phyloP scores from a whole-genome alignment of 1,140 invertebrate genomes.

The Leguminivora glycinivorella region DNA sequence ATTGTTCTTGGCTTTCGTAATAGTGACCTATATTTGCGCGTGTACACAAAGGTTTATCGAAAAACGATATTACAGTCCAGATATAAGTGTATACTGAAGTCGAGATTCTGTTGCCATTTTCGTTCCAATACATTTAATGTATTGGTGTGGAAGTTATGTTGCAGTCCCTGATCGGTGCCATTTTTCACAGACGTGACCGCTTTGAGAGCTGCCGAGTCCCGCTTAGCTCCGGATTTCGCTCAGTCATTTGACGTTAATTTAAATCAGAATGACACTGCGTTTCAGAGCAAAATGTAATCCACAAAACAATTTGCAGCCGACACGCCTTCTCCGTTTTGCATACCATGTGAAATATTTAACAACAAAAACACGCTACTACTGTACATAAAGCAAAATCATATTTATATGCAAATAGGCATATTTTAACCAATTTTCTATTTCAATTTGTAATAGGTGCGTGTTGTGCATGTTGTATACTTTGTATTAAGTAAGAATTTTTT shows the following conservation, averaged over 20 bases:
- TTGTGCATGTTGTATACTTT: no score
- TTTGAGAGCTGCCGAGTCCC: not conserved
- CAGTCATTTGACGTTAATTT: conserved; percentile 8
- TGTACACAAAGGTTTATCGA: conserved; percentile 19
- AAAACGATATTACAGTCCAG: conserved; percentile 11
- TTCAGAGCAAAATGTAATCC: not conserved
- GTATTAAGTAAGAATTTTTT: no score
- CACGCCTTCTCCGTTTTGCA: not conserved
- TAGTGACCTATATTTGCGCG: conserved; percentile 13
- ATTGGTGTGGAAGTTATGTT: not conserved
- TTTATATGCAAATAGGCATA: no score
- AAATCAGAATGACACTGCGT: not conserved
- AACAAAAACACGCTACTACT: no score
- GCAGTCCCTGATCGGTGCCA: not conserved
- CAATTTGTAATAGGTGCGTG: no score
- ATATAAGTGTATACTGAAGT: not conserved
- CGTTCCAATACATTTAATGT: not conserved
- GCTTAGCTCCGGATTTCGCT: not conserved
- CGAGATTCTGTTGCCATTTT: not conserved
- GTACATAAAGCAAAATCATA: no score
- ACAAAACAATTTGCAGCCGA: not conserved
- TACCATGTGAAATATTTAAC: not conserved
- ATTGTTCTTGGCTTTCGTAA: not conserved
- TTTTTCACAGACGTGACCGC: conserved; percentile 9
- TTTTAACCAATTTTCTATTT: no score